Percentiles rank a stretch among this genome's conserved stretches.
Evolutionary conservation across 2,113 vertebrate genomes (phyloP).

Genomic region (Pimephales promelas): DNA sequence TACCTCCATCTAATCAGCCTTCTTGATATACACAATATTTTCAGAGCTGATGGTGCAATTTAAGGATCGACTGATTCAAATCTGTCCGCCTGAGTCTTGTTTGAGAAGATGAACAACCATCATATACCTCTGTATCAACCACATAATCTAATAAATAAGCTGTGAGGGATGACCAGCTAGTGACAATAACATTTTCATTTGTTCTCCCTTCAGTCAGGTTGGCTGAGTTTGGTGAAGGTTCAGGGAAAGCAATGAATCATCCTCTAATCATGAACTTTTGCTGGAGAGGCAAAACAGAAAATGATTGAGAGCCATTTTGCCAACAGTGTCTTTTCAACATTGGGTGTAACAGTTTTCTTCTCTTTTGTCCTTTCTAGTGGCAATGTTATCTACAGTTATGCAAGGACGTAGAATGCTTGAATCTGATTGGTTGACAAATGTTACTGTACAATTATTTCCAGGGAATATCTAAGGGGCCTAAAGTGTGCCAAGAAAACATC

Average conservation of each 20-base stretch:
- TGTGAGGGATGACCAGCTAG: constrained; percentile 38
- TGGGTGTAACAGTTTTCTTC: background rate
- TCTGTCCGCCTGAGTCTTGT: constrained; percentile 31
- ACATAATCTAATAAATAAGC: constrained; percentile 45
- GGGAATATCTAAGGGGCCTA: too few species aligned
- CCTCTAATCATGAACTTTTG: constrained; percentile 11
- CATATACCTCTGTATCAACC: constrained; percentile 26
- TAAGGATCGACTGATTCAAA: constrained; percentile 48
- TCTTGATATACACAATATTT: constrained; percentile 28
- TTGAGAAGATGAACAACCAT: constrained; percentile 22
- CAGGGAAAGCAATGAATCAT: constrained; percentile 21
- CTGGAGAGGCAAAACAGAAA: background rate
- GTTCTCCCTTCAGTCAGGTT: constrained; percentile 17
- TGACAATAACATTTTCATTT: constrained; percentile 33
- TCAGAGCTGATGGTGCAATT: constrained; percentile 7
- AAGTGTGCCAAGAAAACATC: too few species aligned
- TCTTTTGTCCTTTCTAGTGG: background rate
- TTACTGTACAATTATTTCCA: too few species aligned
- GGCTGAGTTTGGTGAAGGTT: constrained; percentile 6
- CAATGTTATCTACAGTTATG: background rate
- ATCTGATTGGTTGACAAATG: too few species aligned
- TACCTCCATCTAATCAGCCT: background rate
- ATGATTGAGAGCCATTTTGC: background rate
- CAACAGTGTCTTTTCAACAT: background rate
- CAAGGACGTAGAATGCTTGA: too few species aligned